phyloP scores from a whole-genome alignment of 1,140 invertebrate species.

The Papilio polytes region DNA sequence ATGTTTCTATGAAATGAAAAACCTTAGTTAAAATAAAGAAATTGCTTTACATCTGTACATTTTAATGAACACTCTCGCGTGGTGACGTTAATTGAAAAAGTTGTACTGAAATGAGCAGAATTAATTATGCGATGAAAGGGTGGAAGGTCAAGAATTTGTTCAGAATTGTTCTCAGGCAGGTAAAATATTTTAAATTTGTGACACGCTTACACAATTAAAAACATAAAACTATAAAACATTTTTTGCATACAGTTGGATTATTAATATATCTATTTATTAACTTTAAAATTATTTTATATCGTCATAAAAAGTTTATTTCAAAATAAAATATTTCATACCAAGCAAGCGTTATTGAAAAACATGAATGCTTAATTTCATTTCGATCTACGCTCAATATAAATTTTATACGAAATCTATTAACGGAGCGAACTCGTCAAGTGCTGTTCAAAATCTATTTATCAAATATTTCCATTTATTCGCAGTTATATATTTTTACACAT shows the following conservation, averaged over 20 bases:
- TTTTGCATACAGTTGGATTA: neutral
- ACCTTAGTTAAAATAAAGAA: neutral
- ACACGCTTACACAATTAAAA: constrained; percentile 11
- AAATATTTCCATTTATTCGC: constrained; percentile 5
- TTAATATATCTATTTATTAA: too few species aligned
- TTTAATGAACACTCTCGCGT: constrained; percentile 36
- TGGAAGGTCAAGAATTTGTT: constrained; percentile 45
- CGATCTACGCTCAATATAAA: constrained; percentile 3
- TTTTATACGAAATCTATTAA: constrained; percentile 19
- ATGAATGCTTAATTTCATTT: neutral
- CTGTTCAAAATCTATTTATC: neutral
- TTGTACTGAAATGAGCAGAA: constrained; percentile 56
- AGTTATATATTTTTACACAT: constrained; percentile 7
- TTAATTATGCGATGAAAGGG: constrained; percentile 53
- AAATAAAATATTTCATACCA: neutral
- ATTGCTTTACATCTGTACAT: neutral
- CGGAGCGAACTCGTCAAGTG: neutral
- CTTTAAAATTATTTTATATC: too few species aligned
- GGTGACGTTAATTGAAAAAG: constrained; percentile 63
- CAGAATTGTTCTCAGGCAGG: constrained; percentile 38
- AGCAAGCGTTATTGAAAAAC: neutral
- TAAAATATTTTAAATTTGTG: constrained; percentile 44
- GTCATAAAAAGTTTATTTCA: too few species aligned
- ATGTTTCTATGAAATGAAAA: neutral
- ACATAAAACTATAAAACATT: neutral